Percentiles rank a stretch among this genome's conserved stretches.
Conservation (phyloP, 2,797 vertebrate species). For the Rhinoraja longicauda region DNA sequence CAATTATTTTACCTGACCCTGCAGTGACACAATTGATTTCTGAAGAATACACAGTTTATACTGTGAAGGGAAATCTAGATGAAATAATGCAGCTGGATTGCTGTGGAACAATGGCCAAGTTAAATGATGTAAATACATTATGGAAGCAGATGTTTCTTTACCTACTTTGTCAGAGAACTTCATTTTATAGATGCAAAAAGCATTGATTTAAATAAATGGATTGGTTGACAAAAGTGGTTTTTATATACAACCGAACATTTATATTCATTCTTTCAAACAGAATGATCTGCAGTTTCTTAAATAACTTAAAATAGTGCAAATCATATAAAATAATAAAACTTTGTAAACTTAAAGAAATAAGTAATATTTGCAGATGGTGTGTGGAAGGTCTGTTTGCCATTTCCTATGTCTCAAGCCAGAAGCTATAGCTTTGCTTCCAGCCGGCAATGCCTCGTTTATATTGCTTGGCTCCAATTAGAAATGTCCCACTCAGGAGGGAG, state of each 20-base stretch:
- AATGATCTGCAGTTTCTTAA: background rate
- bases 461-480: constrained; percentile 17
- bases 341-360: background rate
- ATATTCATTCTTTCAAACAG: background rate
- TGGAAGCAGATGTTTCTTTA: background rate
- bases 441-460: constrained; percentile 15
- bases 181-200: background rate
- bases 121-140: background rate
- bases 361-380: constrained; percentile 10
- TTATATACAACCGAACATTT: background rate
- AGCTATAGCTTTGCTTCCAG: background rate
- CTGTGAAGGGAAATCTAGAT: background rate
- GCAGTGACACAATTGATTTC: background rate
- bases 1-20: background rate
- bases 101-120: background rate
- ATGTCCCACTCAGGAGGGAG: constrained; percentile 8
- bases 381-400: constrained; percentile 32
- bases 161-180: background rate
- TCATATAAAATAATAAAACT: background rate
- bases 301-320: background rate
- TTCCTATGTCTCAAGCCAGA: constrained; percentile 26
- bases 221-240: background rate
- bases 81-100: background rate
- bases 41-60: background rate
- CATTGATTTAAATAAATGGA: background rate